These are phyloP conservation scores for Caenorhabditis becei DNA, from an alignment of 2,888 invertebrate species.

Conservation along the genomic window DNA sequence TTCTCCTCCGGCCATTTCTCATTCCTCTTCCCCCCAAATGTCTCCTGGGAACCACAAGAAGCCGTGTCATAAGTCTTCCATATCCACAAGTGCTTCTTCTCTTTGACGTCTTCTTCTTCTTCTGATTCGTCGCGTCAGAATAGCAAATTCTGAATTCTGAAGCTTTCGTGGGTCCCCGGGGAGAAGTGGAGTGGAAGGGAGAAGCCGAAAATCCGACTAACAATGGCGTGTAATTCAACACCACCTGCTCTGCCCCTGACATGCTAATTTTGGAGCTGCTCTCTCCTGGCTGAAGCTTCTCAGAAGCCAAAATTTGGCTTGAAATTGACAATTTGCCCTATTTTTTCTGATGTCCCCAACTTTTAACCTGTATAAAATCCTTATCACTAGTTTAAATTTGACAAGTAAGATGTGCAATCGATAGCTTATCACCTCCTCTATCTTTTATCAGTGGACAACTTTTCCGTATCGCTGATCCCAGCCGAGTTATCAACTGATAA, in stretches of 20 bases:
- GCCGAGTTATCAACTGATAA: too few species aligned
- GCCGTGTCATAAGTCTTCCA: not conserved
- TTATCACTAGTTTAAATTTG: too few species aligned
- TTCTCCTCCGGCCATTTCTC: not conserved
- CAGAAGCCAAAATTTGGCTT: too few species aligned
- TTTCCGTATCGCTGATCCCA: too few species aligned
- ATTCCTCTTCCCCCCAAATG: not conserved
- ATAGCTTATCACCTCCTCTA: too few species aligned
- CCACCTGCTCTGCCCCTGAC: conserved; percentile 17
- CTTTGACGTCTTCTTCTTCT: not conserved
- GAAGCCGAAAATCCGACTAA: not conserved
- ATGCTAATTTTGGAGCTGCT: not conserved
- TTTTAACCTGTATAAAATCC: too few species aligned
- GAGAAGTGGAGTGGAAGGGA: not conserved
- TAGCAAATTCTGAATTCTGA: not conserved
- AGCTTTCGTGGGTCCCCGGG: not conserved
- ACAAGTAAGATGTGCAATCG: too few species aligned
- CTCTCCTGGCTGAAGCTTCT: too few species aligned
- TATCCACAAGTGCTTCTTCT: not conserved
- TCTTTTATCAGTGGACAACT: too few species aligned
- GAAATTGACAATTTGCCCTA: too few species aligned
- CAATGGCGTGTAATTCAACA: conserved; percentile 27
- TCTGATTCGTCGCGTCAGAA: too few species aligned
- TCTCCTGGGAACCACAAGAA: not conserved
- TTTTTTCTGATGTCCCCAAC: too few species aligned